These are phyloP conservation scores for Thaumetopoea pityocampa DNA, from an alignment of 1,140 invertebrate genomes.

Conservation along the genomic window DNA sequence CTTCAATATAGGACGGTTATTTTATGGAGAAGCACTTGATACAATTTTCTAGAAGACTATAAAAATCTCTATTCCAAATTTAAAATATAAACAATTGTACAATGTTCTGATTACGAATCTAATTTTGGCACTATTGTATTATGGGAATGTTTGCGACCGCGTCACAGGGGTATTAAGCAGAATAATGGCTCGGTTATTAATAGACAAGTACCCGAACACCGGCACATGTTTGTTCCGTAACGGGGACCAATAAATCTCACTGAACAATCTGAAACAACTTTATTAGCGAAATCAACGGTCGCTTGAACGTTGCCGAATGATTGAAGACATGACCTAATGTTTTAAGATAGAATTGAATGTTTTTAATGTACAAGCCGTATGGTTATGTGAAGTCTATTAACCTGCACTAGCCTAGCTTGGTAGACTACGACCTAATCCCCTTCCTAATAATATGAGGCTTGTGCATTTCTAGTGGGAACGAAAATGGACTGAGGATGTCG, in stretches of 20 bases:
- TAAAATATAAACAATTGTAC: slow-evolving; percentile 5
- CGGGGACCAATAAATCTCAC: slow-evolving; percentile 44
- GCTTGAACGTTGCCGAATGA: slow-evolving; percentile 26
- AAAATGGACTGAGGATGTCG: too few relatives aligned
- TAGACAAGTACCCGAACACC: slow-evolving; percentile 38
- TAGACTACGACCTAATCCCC: too few relatives aligned
- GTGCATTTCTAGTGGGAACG: too few relatives aligned
- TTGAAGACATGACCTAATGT: slow-evolving; percentile 21
- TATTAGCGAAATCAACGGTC: slow-evolving; percentile 44
- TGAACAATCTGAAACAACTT: slow-evolving; percentile 51
- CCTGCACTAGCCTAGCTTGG: too few relatives aligned
- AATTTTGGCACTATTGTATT: slow-evolving; percentile 37
- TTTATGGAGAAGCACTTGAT: too few relatives aligned
- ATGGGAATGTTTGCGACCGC: slow-evolving; percentile 36
- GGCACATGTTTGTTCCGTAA: slow-evolving; percentile 52
- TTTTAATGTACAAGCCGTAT: slow-evolving; percentile 12
- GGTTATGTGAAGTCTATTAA: too few relatives aligned
- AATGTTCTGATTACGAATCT: slow-evolving; percentile 32
- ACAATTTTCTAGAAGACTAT: too few relatives aligned
- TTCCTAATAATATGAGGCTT: too few relatives aligned
- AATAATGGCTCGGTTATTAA: slow-evolving; percentile 53
- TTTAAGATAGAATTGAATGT: slow-evolving; percentile 14
- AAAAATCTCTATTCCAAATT: neutral
- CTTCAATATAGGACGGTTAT: too few relatives aligned
- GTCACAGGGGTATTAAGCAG: slow-evolving; percentile 45